These are phyloP conservation scores for Platyura marginata DNA, from an alignment of 1,140 invertebrate genomes.

Conservation along the genomic window DNA sequence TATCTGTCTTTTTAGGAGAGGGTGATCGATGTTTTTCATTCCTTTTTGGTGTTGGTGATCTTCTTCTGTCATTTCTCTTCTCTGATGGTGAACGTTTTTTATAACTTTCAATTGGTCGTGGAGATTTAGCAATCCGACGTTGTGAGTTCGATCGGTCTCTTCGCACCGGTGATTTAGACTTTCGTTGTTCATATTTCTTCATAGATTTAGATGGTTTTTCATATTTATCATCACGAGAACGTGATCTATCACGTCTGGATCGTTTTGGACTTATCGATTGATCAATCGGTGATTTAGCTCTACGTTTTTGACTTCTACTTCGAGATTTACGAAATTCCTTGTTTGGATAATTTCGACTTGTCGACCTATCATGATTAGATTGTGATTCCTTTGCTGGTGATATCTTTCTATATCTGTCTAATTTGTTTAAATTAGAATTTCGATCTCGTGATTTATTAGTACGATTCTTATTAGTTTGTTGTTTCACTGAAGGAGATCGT, in stretches of 20 bases:
- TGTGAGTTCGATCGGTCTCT: not conserved
- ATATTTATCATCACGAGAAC: not conserved
- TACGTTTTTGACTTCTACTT: not conserved
- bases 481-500: not conserved
- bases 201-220: not conserved
- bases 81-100: not conserved
- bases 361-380: too few species aligned
- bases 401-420: too few species aligned
- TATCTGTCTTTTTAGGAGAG: not conserved
- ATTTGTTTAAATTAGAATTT: not conserved
- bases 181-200: not conserved
- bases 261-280: not conserved
- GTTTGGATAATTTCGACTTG: too few species aligned
- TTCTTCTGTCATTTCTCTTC: not conserved
- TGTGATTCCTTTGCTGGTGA: too few species aligned
- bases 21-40: not conserved
- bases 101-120: not conserved
- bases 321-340: not conserved
- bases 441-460: not conserved
- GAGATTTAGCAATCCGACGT: not conserved
- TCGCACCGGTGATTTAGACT: not conserved
- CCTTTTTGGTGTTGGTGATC: not conserved
- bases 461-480: not conserved
- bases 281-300: not conserved
- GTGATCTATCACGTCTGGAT: not conserved